Evolutionary conservation across 2,113 vertebrate species (phyloP).

Genomic region (Solenodon paradoxus): DNA sequence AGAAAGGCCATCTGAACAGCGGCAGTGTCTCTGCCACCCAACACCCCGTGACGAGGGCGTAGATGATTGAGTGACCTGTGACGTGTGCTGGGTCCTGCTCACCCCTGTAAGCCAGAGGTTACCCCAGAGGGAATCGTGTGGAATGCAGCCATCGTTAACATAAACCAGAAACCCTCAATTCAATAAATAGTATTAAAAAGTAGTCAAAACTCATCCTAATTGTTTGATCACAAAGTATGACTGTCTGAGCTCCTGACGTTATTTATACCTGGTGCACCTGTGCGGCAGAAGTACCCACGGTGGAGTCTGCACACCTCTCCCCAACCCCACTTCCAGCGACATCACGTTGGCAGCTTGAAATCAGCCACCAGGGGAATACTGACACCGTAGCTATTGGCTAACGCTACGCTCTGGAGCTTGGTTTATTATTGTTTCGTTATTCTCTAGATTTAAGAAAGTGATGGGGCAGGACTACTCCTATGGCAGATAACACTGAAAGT

Average conservation of each 20-base stretch:
- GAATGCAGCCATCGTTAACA: neutral
- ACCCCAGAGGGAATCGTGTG: neutral
- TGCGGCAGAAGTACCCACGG: rapidly evolving
- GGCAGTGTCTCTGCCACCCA: neutral
- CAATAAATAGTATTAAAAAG: neutral
- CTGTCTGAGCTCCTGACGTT: neutral
- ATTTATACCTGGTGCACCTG: neutral
- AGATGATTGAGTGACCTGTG: rapidly evolving
- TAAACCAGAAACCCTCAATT: no score
- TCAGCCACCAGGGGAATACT: neutral
- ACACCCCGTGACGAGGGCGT: neutral
- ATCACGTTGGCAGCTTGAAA: neutral
- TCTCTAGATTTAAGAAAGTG: neutral
- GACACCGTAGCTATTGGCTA: neutral
- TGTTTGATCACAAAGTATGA: neutral
- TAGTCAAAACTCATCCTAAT: neutral
- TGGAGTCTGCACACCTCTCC: neutral
- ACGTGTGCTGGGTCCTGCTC: rapidly evolving
- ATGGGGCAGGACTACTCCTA: neutral
- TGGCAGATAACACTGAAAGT: neutral
- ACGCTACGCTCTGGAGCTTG: neutral
- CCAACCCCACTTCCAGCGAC: neutral
- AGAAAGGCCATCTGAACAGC: neutral
- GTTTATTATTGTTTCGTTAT: neutral
- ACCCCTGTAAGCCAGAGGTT: neutral